Evolutionary conservation across 2,797 vertebrate species (phyloP), one percentile per base, ranked within the genome.

Genomic region (Neosilurus mollespiculum): DNA sequence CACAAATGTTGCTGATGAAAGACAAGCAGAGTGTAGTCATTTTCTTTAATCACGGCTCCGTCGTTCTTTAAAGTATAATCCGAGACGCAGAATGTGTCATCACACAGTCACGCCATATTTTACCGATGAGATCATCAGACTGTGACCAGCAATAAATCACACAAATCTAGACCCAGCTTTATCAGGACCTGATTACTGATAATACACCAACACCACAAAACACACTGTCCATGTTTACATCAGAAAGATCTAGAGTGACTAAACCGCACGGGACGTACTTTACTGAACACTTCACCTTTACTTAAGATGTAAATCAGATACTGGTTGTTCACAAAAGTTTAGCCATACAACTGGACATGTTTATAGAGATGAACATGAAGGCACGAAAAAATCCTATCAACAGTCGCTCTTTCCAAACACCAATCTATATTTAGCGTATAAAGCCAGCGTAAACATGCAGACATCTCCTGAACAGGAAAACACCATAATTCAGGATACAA

Each of bases 391-490:
- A 56, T 30, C 71, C 9, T 18, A 9, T 73, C 71, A 56, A 18
- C 70, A 18, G 15, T 26, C 8, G 1, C 14, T 1, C n/a, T 54
- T 71, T 71, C 69, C 22, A 51, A 54, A 54, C 69, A 16, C 9
- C 22, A 22, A 20, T 9, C 69, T 24, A 53, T 69, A 69, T 4
- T 10, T 69, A 18, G 9, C 1, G 0, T 24, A 71, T 53, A 71
- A 7, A 71, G 69, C 12, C 71, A 58, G 54, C 1, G 54, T 76
- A 76, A 65, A 51, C 80, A 72, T 22, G n/a, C 9, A 4, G 51
- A 16, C 62, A 22, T 69, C 26, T 24, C 67, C 56, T 73, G 79
- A 80, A 84, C 83, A 78, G 85, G 85, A 87, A 82, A 81, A 53
- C 30, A 16, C 16, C 56, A 85, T 81, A 62, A 56, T 22, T 70